Base-by-base conservation (phyloP, 37 sponge, comb jelly and placozoan species). In the Ianthella basta region DNA sequence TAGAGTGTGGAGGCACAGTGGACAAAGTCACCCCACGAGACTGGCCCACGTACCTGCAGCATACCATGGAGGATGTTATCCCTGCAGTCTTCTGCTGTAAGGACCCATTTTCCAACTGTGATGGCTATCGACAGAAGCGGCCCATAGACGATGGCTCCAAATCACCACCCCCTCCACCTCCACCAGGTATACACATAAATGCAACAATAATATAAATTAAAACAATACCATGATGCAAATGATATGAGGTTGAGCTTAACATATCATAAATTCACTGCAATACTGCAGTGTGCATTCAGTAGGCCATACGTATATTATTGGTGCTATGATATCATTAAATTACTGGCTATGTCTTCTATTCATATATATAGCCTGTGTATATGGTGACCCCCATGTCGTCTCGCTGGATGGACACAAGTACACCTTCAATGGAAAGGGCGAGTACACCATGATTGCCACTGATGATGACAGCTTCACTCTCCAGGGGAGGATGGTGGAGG, bases 351-450 rank as follows among this genome's bases (percentile, higher is more conserved):
- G n/a, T n/a, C n/a, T 33, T 33, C 2, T 32, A 6, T 34, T 5
- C 3, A 10, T 32, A 16, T 55, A 16, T 13, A 24, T 30, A 60
- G 60, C 81, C 59, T 80, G 59, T 32, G 25, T 56, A 13, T 61
- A n/a, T 59, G 90, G 90, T 19, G 90, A 90, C 70, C 90, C 90
- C 53, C 90, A 90, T 38, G 33, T 90, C 32, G 59, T 86, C 3
- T 86, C 90, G 38, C 82, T 86, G 35, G 90, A 90, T 77, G 90
- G 90, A n/a, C 57, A 79, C 39, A 34, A 86, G 83, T 90, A 90
- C 83, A 90, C 90, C 16, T 90, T 90, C 68, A 90, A 90, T 86
- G 90, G 90, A 15, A 82, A 82, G 39, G 90, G 90, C 82, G 90
- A 90, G 59, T 90, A 64, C 55, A 82, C 44, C 15, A 59, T 90